These are phyloP conservation scores for Tenrec ecaudatus DNA, from an alignment of 2,113 vertebrate species.

Conservation along the genomic window DNA sequence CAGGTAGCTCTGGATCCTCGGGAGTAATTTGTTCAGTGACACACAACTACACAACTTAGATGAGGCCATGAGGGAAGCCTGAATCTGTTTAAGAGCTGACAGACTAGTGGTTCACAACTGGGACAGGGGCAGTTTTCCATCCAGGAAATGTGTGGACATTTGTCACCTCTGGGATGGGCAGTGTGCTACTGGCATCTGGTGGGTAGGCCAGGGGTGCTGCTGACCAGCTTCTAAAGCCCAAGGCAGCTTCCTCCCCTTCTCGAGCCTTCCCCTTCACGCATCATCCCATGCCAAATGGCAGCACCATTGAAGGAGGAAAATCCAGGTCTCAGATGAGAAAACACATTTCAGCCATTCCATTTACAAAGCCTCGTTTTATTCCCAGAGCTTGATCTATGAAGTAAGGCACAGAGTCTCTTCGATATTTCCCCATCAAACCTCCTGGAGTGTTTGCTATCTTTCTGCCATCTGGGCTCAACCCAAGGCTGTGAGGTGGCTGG, in stretches of 20 bases:
- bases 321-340: not conserved
- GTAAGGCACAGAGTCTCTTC: not conserved
- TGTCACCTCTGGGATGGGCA: not conserved
- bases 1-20: not conserved
- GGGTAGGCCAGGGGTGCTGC: not conserved
- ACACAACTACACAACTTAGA: not conserved
- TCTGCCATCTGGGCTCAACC: not conserved
- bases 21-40: conserved; percentile 13
- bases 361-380: conserved; percentile 3
- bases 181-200: not conserved
- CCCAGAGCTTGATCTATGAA: not conserved
- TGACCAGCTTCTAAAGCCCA: not conserved
- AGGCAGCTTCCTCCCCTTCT: not conserved
- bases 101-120: not conserved
- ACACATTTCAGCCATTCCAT: conserved; percentile 3
- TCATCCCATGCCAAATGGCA: not conserved
- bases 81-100: not conserved
- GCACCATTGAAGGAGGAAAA: not conserved
- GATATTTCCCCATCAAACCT: not conserved
- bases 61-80: not conserved
- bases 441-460: not conserved
- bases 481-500: not conserved
- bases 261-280: not conserved
- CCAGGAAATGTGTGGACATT: not conserved
- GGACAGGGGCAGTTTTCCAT: not conserved